A percentile compares a stretch with the other conserved stretches of the same genome.
These are phyloP conservation scores for Corydoras maculifer DNA, from an alignment of 2,113 vertebrate species.

Conservation along the genomic window DNA sequence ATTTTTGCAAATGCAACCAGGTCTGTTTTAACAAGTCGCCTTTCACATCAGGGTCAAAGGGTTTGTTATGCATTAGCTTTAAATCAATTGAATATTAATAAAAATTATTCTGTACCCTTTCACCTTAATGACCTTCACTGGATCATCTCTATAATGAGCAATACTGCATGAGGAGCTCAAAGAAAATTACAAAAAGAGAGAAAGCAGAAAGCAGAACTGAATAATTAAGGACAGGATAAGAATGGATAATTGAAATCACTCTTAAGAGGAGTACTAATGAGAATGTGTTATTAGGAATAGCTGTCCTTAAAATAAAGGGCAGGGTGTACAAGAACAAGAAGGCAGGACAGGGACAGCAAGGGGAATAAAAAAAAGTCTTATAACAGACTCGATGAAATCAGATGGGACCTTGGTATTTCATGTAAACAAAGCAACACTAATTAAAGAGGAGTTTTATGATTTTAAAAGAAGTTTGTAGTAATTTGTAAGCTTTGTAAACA, in stretches of 20 bases:
- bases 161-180: too few relatives aligned
- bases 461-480: too few relatives aligned
- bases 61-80: constrained; percentile 44
- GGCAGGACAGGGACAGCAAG: not conserved
- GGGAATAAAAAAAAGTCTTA: constrained; percentile 32
- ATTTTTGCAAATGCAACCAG: constrained; percentile 38
- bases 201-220: not conserved
- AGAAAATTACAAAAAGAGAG: constrained; percentile 28
- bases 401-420: not conserved
- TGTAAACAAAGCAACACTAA: too few relatives aligned
- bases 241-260: not conserved
- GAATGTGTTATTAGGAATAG: constrained; percentile 48
- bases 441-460: too few relatives aligned
- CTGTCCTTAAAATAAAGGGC: constrained; percentile 35
- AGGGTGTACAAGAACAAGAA: constrained; percentile 9
- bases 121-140: constrained; percentile 51
- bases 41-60: constrained; percentile 50
- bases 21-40: constrained; percentile 56
- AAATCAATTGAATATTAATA: constrained; percentile 52
- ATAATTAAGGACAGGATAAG: too few relatives aligned
- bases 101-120: constrained; percentile 58
- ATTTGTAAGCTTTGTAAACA: too few relatives aligned
- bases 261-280: constrained; percentile 57
- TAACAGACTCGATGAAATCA: constrained; percentile 12
- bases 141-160: too few relatives aligned